A percentile compares a stretch with the other conserved stretches of the same genome.
phyloP scores from a whole-genome alignment of 2,797 vertebrate species.

The Scarus forsteni region DNA sequence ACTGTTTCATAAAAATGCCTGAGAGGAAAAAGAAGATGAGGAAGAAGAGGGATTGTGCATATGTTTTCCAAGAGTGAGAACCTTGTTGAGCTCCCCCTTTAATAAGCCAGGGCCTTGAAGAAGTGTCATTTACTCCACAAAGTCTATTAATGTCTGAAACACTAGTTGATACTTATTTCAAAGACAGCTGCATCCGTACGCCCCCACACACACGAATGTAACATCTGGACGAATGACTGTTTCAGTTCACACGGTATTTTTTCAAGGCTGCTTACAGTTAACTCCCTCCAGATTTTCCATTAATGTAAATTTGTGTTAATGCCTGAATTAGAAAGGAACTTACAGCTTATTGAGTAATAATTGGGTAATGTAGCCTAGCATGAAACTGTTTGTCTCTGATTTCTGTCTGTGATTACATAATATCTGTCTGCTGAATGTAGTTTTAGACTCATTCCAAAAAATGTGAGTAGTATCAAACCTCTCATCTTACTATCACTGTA shows the following conservation, averaged over 20 bases:
- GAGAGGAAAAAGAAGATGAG: conserved; percentile 79
- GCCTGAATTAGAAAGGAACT: conserved; percentile 19
- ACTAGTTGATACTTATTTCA: conserved; percentile 66
- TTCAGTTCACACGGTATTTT: conserved; percentile 55
- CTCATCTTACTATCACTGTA: background rate
- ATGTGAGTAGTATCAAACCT: background rate
- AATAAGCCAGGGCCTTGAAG: conserved; percentile 66
- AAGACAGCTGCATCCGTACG: conserved; percentile 69
- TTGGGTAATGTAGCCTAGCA: conserved; percentile 9
- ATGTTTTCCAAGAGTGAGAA: conserved; percentile 80
- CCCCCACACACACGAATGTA: conserved; percentile 42
- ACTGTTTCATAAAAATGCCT: conserved; percentile 84
- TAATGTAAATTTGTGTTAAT: conserved; percentile 35
- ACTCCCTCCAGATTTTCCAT: conserved; percentile 41
- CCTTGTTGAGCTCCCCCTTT: conserved; percentile 69
- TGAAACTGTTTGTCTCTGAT: conserved; percentile 6
- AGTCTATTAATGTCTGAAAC: conserved; percentile 78
- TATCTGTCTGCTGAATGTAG: conserved; percentile 7
- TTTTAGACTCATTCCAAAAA: conserved; percentile 7
- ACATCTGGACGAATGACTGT: conserved; percentile 61
- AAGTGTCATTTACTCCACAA: conserved; percentile 77
- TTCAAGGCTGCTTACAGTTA: conserved; percentile 43
- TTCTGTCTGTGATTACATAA: conserved; percentile 8
- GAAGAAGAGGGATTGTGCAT: conserved; percentile 76
- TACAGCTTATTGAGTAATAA: conserved; percentile 10